Conservation (phyloP, 2,113 vertebrate species). For the Cynopterus brachyotis region DNA sequence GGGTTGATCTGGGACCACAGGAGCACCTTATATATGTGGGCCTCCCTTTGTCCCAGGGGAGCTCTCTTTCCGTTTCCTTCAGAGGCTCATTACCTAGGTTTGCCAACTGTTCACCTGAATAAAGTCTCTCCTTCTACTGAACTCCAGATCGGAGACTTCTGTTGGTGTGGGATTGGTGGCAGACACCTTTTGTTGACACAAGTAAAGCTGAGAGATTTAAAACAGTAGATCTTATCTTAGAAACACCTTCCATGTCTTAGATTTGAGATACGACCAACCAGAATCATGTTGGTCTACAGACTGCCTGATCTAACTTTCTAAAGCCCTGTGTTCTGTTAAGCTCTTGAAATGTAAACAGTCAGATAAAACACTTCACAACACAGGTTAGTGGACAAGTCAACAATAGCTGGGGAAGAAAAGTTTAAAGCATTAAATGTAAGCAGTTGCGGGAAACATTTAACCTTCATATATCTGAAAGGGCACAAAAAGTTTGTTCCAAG, state of each 20-base stretch:
- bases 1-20: neutral
- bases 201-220: neutral
- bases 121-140: neutral
- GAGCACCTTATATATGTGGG: too few relatives aligned
- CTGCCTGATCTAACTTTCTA: neutral
- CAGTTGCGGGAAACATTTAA: neutral
- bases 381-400: neutral
- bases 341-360: conserved; percentile 23
- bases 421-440: neutral
- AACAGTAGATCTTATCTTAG: neutral
- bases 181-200: neutral
- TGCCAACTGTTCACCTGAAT: neutral
- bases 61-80: too few relatives aligned
- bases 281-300: neutral
- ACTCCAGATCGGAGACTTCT: neutral
- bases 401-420: neutral
- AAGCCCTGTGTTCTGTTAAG: neutral
- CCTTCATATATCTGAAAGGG: neutral
- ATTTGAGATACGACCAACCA: neutral
- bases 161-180: neutral
- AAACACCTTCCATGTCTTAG: neutral
- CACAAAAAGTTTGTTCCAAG: conserved; percentile 18
- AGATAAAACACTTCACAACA: conserved; percentile 5
- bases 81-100: neutral
- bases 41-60: neutral